phyloP scores from a whole-genome alignment of 2,113 vertebrate genomes.

The Sapayoa aenigma region DNA sequence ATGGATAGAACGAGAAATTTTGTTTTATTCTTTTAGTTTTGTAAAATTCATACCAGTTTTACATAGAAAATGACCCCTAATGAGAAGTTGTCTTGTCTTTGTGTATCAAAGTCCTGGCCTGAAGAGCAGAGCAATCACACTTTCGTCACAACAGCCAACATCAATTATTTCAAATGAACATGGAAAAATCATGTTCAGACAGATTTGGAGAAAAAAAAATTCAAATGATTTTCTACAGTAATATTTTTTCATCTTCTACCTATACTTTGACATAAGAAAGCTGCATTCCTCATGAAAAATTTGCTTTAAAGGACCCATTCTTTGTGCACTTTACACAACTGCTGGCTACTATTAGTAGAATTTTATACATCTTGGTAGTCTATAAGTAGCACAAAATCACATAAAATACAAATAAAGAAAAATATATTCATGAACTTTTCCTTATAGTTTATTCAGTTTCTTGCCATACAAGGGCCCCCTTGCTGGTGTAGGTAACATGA shows the following conservation, averaged over 20 bases:
- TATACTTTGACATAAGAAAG: neutral
- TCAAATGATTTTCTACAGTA: neutral
- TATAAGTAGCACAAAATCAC: neutral
- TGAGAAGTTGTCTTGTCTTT: neutral
- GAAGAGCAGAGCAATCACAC: neutral
- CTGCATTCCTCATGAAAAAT: neutral
- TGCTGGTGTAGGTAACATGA: neutral
- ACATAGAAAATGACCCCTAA: neutral
- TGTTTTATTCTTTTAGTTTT: neutral
- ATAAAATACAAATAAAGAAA: neutral
- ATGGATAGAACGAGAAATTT: neutral
- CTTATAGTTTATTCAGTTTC: neutral
- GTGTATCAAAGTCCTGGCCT: neutral
- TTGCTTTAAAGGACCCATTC: neutral
- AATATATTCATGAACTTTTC: neutral
- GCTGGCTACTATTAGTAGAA: neutral
- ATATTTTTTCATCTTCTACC: neutral
- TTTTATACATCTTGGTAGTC: neutral
- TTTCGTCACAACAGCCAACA: neutral
- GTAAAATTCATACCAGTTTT: neutral
- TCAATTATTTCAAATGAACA: neutral
- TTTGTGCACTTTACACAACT: neutral
- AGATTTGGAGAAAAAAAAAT: neutral
- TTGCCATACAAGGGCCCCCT: neutral
- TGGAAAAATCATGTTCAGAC: neutral